Evolutionary conservation across 2,797 vertebrate species (phyloP).

Genomic region (Tachyglossus aculeatus): DNA sequence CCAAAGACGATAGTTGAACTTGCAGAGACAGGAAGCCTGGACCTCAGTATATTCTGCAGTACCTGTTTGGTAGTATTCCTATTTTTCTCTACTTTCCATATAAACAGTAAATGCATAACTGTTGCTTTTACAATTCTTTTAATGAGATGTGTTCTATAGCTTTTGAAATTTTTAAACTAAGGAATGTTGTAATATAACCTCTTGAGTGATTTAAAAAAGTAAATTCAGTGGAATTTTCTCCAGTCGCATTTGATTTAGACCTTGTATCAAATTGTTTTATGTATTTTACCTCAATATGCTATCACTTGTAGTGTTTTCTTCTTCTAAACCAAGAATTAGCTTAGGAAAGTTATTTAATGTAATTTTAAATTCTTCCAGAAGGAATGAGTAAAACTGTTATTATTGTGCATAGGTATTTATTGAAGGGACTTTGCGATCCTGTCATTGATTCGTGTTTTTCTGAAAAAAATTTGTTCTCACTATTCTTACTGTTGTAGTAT

Average conservation of each 20-base stretch:
- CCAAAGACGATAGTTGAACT: slow-evolving; percentile 96
- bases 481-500: too few relatives aligned
- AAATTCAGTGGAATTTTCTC: not conserved
- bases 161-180: not conserved
- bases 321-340: not conserved
- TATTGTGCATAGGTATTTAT: not conserved
- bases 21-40: slow-evolving; percentile 96
- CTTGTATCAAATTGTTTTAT: not conserved
- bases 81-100: too few relatives aligned
- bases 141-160: not conserved
- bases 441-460: not conserved
- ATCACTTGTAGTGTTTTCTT: not conserved
- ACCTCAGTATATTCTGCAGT: slow-evolving; percentile 99
- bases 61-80: slow-evolving; percentile 93
- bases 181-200: not conserved
- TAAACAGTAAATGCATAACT: not conserved
- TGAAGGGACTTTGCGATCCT: slow-evolving; percentile 9
- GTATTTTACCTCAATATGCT: not conserved
- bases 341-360: not conserved
- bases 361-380: not conserved
- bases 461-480: too few relatives aligned
- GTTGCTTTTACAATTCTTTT: not conserved
- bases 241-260: not conserved
- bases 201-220: rapidly evolving
- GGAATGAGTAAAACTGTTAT: not conserved